Percentiles rank a stretch among this genome's conserved stretches.
phyloP scores from a whole-genome alignment of 2,113 vertebrate genomes.

The Diphyllodes magnificus region DNA sequence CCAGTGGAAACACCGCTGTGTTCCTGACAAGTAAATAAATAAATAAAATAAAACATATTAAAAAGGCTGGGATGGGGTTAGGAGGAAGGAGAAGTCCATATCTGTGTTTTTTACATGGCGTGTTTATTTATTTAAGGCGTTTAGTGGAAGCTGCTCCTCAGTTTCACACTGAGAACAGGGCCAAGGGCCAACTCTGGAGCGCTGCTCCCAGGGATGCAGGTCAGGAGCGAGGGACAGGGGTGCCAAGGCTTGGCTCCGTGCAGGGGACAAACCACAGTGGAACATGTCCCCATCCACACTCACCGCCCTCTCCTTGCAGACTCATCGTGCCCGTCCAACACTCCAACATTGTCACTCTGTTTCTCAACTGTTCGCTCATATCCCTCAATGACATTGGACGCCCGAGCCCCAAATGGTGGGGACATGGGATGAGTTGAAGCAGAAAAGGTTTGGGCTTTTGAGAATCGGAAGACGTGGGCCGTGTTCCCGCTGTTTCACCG shows the following conservation, averaged over 20 bases:
- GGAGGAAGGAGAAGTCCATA: fast-evolving
- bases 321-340: fast-evolving
- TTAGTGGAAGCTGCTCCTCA: no score
- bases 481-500: fast-evolving
- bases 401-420: neutral
- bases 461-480: neutral
- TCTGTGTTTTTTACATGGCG: fast-evolving
- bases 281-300: neutral
- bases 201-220: fast-evolving
- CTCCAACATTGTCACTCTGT: fast-evolving
- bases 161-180: neutral
- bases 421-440: neutral
- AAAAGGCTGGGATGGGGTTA: neutral
- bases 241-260: neutral
- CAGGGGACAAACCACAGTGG: neutral
- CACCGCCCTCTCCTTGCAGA: fast-evolving
- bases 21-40: no score
- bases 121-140: neutral
- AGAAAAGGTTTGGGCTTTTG: neutral
- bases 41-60: fast-evolving
- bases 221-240: neutral
- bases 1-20: neutral
- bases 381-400: fast-evolving
- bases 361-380: fast-evolving
- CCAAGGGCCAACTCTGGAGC: fast-evolving